These are phyloP conservation scores for Anoplius nigerrimus DNA, from an alignment of 2,888 invertebrate genomes.

Conservation along the genomic window DNA sequence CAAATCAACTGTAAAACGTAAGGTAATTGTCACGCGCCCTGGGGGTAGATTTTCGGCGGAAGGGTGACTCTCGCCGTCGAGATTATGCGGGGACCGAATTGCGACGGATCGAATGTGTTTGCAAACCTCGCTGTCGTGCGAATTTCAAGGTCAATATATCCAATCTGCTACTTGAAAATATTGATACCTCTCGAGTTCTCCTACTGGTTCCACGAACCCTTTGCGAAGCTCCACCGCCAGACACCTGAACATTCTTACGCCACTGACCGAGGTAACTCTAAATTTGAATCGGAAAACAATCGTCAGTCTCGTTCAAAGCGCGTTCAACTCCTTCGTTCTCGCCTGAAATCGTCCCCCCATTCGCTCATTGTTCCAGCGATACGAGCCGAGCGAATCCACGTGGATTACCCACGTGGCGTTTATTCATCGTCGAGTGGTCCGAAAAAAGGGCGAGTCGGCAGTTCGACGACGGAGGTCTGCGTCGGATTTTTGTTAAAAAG, in stretches of 20 bases:
- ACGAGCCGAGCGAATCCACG: background rate
- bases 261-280: too few species aligned
- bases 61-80: conserved; percentile 16
- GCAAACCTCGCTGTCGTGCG: conserved; percentile 32
- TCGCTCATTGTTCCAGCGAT: background rate
- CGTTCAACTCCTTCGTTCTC: too few species aligned
- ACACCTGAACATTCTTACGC: too few species aligned
- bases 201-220: too few species aligned
- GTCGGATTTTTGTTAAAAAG: conserved; percentile 13
- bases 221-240: too few species aligned
- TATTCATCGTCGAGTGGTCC: too few species aligned
- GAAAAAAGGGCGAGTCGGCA: conserved; percentile 18
- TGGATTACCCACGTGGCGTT: conserved; percentile 9
- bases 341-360: too few species aligned
- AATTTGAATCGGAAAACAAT: too few species aligned
- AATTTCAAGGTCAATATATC: conserved; percentile 32
- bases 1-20: conserved; percentile 59
- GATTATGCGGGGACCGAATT: conserved; percentile 30
- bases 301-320: too few species aligned
- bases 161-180: too few species aligned
- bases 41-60: conserved; percentile 24
- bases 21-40: conserved; percentile 51
- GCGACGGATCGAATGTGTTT: conserved; percentile 40
- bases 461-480: background rate
- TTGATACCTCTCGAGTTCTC: too few species aligned